Conservation (phyloP, 1,140 invertebrate genomes). For the Penaeus vannamei region DNA sequence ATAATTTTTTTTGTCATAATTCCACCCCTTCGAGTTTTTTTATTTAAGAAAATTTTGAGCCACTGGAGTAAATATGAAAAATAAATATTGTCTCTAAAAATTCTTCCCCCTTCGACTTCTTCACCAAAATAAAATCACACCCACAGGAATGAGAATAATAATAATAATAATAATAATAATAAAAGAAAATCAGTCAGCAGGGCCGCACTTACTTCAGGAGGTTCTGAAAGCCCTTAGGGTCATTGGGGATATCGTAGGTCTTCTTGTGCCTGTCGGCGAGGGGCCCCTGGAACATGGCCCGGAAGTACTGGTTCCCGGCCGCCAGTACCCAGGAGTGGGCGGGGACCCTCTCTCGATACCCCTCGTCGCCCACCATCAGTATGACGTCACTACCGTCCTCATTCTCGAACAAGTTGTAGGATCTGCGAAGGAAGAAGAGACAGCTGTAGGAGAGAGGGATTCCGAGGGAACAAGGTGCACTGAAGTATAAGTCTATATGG, state of each 20-base stretch:
- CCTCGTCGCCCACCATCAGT: conserved; percentile 78
- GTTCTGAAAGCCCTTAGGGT: conserved; percentile 65
- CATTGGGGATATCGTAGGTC: conserved; percentile 57
- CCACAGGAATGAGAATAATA: too few species aligned
- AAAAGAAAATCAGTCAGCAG: neutral
- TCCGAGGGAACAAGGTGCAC: too few species aligned
- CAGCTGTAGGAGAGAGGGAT: too few species aligned
- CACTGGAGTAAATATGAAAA: too few species aligned
- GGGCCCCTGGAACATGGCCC: conserved; percentile 75
- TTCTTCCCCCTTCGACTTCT: too few species aligned
- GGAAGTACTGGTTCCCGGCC: conserved; percentile 78
- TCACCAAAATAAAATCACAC: too few species aligned
- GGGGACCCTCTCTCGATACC: conserved; percentile 78
- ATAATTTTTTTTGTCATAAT: too few species aligned
- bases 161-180: too few species aligned
- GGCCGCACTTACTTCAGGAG: conserved; percentile 49
- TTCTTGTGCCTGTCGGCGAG: conserved; percentile 60
- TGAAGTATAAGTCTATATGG: too few species aligned
- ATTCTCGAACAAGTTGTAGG: conserved; percentile 72
- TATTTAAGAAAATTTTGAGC: too few species aligned
- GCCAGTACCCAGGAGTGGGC: conserved; percentile 79
- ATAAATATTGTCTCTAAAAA: too few species aligned
- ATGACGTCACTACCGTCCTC: conserved; percentile 79
- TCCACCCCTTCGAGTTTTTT: too few species aligned
- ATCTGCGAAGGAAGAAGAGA: conserved; percentile 62